Evolutionary conservation across 2,113 vertebrate genomes (phyloP), one percentile per base, ranked within the genome.

Genomic region (Limanda limanda): DNA sequence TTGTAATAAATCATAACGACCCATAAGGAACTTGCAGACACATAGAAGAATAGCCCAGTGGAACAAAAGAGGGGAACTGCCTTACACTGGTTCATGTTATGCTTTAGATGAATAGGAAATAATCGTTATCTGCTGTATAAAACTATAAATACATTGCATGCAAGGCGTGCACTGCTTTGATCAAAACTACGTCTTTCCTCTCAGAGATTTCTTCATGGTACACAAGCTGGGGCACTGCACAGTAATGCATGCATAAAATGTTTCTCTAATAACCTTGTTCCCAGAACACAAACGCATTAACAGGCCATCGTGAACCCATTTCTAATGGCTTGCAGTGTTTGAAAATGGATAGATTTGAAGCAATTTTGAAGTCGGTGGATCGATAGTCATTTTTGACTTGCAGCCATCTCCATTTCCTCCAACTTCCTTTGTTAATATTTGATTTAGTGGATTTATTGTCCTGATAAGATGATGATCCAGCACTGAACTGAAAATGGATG

Each of bases 271-370:
- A 88, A 71, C 67, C 79, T 75, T 20, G 21, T 87, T 87, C 78
- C 69, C 74, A 73, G 74, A 87, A 85, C 68, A 71, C 79, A 86
- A 71, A 71, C 9, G n/a, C 78, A 89, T 85, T 92, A 88, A 83
- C 51, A 78, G 79, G 82, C 18, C 20, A 54, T 54, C 3, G 51
- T n/a, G 71, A 76, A 76, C 14, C 63, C 37, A n/a, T 79, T 85
- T 81, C 64, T 89, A 90, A 89, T 82, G 77, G 79, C 69, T 69
- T 20, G 45, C 40, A 63, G 48, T 66, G 40, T 79, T 60, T 40
- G 61, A 27, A 87, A 87, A 81, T 83, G 81, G 58, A 83, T 25
- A 71, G 71, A 75, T 74, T 83, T 84, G 54, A 24, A 68, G 84
- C 66, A 66, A 61, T 76, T 82, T 80, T n/a, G 82, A 78, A 76